Conservation (phyloP, 1,140 invertebrate species). For the Coboldia fuscipes region DNA sequence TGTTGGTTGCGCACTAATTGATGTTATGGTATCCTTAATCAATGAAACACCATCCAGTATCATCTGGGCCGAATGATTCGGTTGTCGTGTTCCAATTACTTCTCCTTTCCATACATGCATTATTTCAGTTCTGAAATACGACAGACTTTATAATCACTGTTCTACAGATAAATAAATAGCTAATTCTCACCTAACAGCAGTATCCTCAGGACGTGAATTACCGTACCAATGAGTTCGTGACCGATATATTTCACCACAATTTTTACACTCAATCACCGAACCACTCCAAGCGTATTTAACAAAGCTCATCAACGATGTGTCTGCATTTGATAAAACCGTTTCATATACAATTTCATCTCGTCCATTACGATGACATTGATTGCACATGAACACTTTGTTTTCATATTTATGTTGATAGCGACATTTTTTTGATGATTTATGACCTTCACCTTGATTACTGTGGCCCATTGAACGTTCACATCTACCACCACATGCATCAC, state of each 20-base stretch:
- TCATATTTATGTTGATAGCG: slow-evolving; percentile 60
- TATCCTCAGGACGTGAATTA: slow-evolving; percentile 51
- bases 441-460: slow-evolving; percentile 37
- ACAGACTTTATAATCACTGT: too few relatives aligned
- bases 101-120: slow-evolving; percentile 59
- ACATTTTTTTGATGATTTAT: slow-evolving; percentile 32
- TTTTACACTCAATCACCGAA: slow-evolving; percentile 57
- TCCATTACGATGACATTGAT: slow-evolving; percentile 24
- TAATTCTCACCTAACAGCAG: slow-evolving; percentile 30
- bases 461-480: slow-evolving; percentile 63
- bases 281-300: slow-evolving; percentile 65
- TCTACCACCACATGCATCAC: slow-evolving; percentile 45
- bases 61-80: slow-evolving; percentile 50
- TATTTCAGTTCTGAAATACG: slow-evolving; percentile 30
- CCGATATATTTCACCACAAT: slow-evolving; percentile 63
- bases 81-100: slow-evolving; percentile 14
- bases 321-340: slow-evolving; percentile 32
- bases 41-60: slow-evolving; percentile 52
- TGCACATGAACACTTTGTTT: slow-evolving; percentile 55
- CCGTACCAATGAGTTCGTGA: slow-evolving; percentile 72
- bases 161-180: too few relatives aligned
- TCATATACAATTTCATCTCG: slow-evolving; percentile 32
- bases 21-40: slow-evolving; percentile 44
- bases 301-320: slow-evolving; percentile 45
- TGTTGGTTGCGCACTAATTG: slow-evolving; percentile 44